Evolutionary conservation across 2,888 invertebrate genomes (phyloP).

Genomic region (Athalia circularis): DNA sequence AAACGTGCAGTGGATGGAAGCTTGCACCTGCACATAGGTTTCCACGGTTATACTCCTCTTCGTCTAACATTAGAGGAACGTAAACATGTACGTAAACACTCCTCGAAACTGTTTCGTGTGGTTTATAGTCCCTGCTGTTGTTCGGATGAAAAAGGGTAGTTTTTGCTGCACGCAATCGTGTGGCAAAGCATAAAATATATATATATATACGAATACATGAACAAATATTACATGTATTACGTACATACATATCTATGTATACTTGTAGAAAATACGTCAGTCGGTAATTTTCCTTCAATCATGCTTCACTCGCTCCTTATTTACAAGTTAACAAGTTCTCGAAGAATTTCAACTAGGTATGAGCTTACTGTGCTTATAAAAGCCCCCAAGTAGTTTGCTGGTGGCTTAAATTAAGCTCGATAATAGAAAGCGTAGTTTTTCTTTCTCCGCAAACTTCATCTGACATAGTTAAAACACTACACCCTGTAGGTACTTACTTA

Average conservation of each 20-base stretch:
- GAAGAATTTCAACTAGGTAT: slow-evolving; percentile 28
- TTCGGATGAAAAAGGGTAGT: not conserved
- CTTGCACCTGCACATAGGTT: not conserved
- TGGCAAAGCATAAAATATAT: not conserved
- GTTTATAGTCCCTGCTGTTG: slow-evolving; percentile 1
- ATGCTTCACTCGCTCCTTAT: slow-evolving; percentile 17
- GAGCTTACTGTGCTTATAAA: slow-evolving; percentile 1
- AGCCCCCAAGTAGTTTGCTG: slow-evolving; percentile 12
- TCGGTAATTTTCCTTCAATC: slow-evolving; percentile 28
- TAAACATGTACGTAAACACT: slow-evolving; percentile 3
- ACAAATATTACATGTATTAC: too few relatives aligned
- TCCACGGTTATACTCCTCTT: not conserved
- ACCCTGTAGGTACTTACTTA: not conserved
- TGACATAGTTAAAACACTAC: not conserved
- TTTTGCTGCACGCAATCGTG: slow-evolving; percentile 18
- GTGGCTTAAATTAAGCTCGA: slow-evolving; percentile 25
- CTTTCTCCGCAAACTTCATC: slow-evolving; percentile 8
- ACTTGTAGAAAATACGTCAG: not conserved
- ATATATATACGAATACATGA: too few relatives aligned
- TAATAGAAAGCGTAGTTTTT: slow-evolving; percentile 30
- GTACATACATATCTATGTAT: not conserved
- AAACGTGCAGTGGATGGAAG: not conserved
- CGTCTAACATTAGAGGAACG: slow-evolving; percentile 11
- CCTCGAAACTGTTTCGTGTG: slow-evolving; percentile 13
- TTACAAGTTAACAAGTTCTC: slow-evolving; percentile 42